A percentile compares a stretch with the other conserved stretches of the same genome.
phyloP scores from a whole-genome alignment of 1,140 invertebrate species.

The Stegodyphus mimosarum region DNA sequence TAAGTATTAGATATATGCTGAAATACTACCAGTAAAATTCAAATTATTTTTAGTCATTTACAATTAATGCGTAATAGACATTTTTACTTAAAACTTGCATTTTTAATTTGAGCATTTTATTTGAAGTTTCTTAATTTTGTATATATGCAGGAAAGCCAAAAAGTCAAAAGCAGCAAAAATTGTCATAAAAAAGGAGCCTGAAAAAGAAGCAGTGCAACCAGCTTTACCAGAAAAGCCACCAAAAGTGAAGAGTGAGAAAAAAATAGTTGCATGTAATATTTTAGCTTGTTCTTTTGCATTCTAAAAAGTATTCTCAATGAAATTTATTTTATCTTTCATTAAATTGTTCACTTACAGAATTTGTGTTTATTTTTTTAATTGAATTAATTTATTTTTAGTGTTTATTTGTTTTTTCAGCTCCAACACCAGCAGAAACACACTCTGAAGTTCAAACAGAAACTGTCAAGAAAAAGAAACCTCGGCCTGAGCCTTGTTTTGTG shows the following conservation, averaged over 20 bases:
- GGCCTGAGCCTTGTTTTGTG: neutral
- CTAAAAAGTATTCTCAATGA: neutral
- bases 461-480: neutral
- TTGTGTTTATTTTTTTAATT: too few relatives aligned
- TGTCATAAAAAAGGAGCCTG: conserved; percentile 1
- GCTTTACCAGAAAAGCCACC: neutral
- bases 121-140: neutral
- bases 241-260: neutral
- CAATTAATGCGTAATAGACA: too few relatives aligned
- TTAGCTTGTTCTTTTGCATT: neutral
- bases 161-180: conserved; percentile 53
- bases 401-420: too few relatives aligned
- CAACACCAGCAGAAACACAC: neutral
- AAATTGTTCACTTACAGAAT: too few relatives aligned
- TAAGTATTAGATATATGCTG: too few relatives aligned
- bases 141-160: conserved; percentile 60
- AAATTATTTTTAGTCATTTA: too few relatives aligned
- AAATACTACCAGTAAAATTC: too few relatives aligned
- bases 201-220: neutral
- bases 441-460: neutral
- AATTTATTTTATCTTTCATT: too few relatives aligned
- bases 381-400: too few relatives aligned
- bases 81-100: too few relatives aligned
- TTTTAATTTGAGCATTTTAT: too few relatives aligned
- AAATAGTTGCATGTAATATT: neutral